phyloP scores from a whole-genome alignment of 2,113 vertebrate genomes.

The Fukomys damarensis region DNA sequence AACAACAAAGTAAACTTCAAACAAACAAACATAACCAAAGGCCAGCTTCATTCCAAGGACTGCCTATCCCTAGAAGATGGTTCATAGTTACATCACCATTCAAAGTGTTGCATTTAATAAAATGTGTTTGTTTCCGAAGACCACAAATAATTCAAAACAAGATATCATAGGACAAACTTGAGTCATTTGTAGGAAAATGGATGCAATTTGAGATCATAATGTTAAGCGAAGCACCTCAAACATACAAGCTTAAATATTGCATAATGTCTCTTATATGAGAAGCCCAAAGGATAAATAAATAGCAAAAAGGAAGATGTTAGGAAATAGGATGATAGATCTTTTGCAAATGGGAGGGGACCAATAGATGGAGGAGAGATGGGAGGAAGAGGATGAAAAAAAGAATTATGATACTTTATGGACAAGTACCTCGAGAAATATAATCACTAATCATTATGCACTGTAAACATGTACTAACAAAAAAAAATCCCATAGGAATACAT shows the following conservation, averaged over 20 bases:
- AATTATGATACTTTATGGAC: background rate
- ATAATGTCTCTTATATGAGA: background rate
- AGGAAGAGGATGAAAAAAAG: background rate
- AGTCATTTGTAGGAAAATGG: background rate
- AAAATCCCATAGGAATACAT: background rate
- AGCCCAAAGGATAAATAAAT: background rate
- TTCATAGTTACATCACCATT: background rate
- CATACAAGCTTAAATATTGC: background rate
- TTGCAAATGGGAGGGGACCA: background rate
- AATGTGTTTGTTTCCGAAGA: background rate
- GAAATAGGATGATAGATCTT: background rate
- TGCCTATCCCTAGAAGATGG: background rate
- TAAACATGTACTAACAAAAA: background rate
- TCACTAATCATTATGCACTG: background rate
- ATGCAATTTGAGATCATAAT: background rate
- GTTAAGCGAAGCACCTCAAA: background rate
- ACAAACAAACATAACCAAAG: background rate
- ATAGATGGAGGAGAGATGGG: background rate
- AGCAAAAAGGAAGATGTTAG: background rate
- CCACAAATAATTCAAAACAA: slow-evolving; percentile 8
- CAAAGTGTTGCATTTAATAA: background rate
- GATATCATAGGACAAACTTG: background rate
- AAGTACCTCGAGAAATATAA: background rate
- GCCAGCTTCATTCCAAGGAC: background rate
- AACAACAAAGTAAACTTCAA: background rate